Evolutionary conservation across 37 sponge, comb jelly and placozoan genomes (phyloP).

Genomic region (Halichondria panicea): DNA sequence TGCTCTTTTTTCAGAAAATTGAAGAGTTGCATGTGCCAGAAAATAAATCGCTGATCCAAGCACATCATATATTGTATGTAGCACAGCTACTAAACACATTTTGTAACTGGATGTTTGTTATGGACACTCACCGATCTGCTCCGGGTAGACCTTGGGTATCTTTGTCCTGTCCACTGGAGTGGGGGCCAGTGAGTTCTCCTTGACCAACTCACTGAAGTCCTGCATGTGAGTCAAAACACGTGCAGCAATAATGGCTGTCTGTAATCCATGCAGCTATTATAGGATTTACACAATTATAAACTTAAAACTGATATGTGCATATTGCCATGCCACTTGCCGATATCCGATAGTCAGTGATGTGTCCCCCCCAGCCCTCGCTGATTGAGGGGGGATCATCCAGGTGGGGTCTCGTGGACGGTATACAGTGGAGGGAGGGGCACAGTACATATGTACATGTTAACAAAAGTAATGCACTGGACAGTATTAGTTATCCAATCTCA

Average conservation of each 20-base stretch:
- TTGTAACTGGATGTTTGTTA: background rate
- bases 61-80: background rate
- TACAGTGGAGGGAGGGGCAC: conserved; percentile 77
- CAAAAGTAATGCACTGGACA: too few species aligned
- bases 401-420: conserved; percentile 51
- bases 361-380: conserved; percentile 84
- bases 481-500: too few species aligned
- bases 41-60: too few species aligned
- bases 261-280: background rate
- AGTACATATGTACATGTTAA: too few species aligned
- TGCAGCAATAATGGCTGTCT: background rate
- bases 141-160: conserved; percentile 40
- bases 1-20: too few species aligned
- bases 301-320: background rate
- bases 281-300: background rate
- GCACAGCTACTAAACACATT: background rate
- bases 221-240: background rate
- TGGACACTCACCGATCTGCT: conserved; percentile 43
- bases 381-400: conserved; percentile 92
- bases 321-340: conserved; percentile 38
- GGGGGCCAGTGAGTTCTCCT: conserved; percentile 46
- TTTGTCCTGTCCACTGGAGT: conserved; percentile 61
- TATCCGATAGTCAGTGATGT: conserved; percentile 90
- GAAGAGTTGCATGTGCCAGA: too few species aligned
- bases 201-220: conserved; percentile 84